These are phyloP conservation scores for Pachydiplax longipennis DNA, from an alignment of 2,888 invertebrate species.

Conservation along the genomic window DNA sequence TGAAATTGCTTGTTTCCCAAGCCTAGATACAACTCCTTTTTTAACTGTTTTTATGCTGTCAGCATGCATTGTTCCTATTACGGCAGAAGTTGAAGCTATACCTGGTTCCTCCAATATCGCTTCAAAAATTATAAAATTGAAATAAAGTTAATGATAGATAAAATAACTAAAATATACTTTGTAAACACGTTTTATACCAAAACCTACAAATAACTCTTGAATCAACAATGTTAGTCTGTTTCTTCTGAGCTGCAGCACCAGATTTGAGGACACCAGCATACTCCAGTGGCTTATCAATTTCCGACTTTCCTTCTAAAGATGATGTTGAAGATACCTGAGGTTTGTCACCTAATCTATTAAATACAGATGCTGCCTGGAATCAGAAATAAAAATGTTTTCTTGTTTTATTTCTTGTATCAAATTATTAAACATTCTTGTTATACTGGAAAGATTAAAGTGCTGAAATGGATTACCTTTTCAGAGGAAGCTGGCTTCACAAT, in stretches of 20 bases:
- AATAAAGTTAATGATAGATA: neutral
- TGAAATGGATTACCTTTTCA: constrained; percentile 43
- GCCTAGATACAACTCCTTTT: constrained; percentile 6
- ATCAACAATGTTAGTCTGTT: neutral
- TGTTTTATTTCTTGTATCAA: too few relatives aligned
- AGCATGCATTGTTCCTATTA: constrained; percentile 6
- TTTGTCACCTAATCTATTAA: constrained; percentile 59
- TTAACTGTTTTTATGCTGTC: neutral
- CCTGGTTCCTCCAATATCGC: neutral
- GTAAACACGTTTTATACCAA: neutral
- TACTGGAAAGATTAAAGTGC: too few relatives aligned
- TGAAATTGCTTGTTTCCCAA: constrained; percentile 9
- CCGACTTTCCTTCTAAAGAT: constrained; percentile 52
- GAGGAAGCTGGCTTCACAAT: constrained; percentile 55
- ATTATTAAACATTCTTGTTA: too few relatives aligned
- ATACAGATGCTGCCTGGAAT: constrained; percentile 53
- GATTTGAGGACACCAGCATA: constrained; percentile 56
- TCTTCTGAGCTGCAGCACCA: constrained; percentile 50
- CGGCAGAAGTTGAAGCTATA: neutral
- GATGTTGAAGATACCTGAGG: constrained; percentile 48
- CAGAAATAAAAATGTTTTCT: neutral
- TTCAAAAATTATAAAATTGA: neutral
- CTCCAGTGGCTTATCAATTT: constrained; percentile 50
- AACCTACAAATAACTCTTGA: neutral
- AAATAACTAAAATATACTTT: too few relatives aligned